phyloP scores from a whole-genome alignment of 2,888 invertebrate species.

The Psylliodes chrysocephalus region DNA sequence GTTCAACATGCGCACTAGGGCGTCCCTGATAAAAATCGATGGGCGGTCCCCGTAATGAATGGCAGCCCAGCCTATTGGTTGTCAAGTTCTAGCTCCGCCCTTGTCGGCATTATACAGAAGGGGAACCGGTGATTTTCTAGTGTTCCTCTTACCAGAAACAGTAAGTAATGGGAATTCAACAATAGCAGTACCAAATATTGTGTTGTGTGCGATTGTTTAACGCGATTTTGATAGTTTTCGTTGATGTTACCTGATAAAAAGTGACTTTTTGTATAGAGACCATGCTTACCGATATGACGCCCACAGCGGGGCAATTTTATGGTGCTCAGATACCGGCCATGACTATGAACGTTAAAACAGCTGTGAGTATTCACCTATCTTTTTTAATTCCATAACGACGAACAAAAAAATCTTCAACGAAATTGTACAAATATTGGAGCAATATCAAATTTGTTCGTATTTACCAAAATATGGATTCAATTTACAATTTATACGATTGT shows the following conservation, averaged over 20 bases:
- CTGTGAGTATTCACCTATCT: slow-evolving; percentile 52
- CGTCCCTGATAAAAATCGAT: slow-evolving; percentile 49
- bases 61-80: slow-evolving; percentile 57
- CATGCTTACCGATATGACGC: slow-evolving; percentile 72
- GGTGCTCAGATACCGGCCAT: slow-evolving; percentile 71
- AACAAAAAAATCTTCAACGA: too few relatives aligned
- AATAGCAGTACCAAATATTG: slow-evolving; percentile 58
- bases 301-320: slow-evolving; percentile 70
- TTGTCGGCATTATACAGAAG: slow-evolving; percentile 53
- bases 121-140: slow-evolving; percentile 63
- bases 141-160: slow-evolving; percentile 62
- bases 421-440: too few relatives aligned
- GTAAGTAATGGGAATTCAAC: slow-evolving; percentile 64
- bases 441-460: too few relatives aligned
- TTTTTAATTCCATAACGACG: too few relatives aligned
- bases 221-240: slow-evolving; percentile 41
- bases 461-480: too few relatives aligned
- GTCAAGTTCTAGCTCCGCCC: slow-evolving; percentile 48
- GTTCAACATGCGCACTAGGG: slow-evolving; percentile 52
- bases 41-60: slow-evolving; percentile 59
- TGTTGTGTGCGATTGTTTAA: slow-evolving; percentile 51
- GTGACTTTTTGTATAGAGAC: slow-evolving; percentile 45
- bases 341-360: slow-evolving; percentile 69
- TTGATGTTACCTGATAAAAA: slow-evolving; percentile 39
- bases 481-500: too few relatives aligned